Base-by-base conservation (phyloP, 2,113 vertebrate genomes). In the Poeciliopsis turrubarensis region DNA sequence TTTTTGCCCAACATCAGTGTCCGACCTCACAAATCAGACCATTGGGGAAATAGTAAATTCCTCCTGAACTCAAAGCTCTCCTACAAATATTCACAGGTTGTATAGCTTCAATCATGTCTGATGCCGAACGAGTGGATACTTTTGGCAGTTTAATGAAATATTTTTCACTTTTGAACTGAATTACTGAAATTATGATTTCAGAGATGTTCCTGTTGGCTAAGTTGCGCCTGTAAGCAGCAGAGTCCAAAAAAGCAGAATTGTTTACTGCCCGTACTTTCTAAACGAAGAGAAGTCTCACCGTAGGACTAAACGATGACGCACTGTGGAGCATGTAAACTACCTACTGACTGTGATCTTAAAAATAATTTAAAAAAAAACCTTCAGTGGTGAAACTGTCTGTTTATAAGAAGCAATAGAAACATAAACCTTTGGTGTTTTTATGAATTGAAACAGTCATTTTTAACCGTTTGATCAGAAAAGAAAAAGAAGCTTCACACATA, bases 321-420 rank as follows among this genome's bases (percentile, higher is more conserved):
- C 30, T 70, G 41, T 65, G 71, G 61, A 80, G 77, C 57, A 63
- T 78, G 66, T 62, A 44, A 76, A 74, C 70, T 73, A 1, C 47
- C 47, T 54, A 6, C 47, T 19, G 7, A n/a, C 30, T 65, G 15
- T 73, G 64, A 73, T 30, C 10, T 32, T 3, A 71, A 34, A 10
- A 19, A 47, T 47, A 22, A 47, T 37, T 37, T 5, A 5, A 44
- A 67, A 30, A 67, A 30, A 0, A 30, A 7, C 0, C 31, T 44
- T 66, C 22, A 31, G 13, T 1, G 8, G 30, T 29, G 11, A 3
- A 67, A 79, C 64, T 57, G 10, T 44, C 41, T 7, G 44, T 47
- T 37, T 47, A 9, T 6, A 25, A 79, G 68, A 66, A 73, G 47
- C 69, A 81, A 76, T 73, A 73, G 77, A 41, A 10, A 63, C 41